Base-by-base conservation (phyloP, 2,888 invertebrate genomes). In the Xanthia icteritia region DNA sequence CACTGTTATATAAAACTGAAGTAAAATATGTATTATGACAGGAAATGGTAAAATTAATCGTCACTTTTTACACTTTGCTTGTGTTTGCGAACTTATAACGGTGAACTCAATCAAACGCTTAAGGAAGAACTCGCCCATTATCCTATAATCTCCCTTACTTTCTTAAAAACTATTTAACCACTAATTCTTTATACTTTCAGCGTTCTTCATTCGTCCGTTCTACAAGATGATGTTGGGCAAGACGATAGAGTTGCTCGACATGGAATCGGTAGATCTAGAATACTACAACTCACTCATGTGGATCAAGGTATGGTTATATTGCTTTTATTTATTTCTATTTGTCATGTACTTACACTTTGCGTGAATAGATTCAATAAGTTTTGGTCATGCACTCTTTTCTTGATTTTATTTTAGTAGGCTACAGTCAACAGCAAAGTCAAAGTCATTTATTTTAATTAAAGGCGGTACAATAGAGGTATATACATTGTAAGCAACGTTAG, bases 161-260 rank as follows among this genome's bases (percentile, higher is more conserved):
- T 17, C 8, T 31, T 60, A 4, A 60, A 31, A 60, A 17, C 31
- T 60, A 15, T 58, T 58, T 27, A 0, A 60, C 31, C 5, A 51
- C 31, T 17, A 36, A 36, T 36, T 17, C 13, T 0, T 15, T 23
- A 0, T 11, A 8, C 67, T 95, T 97, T 8, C 95, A 99, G 99
- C 99, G 69, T 99, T 99, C 97, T 99, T 99, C 97, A 99, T 99
- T 96, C 98, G 99, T 93, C 99, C 99, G 76, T 99, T 99, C 97
- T 99, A 99, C 97, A 99, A 99, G 97, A 99, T 99, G 99, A 99
- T 99, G 99, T 96, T 99, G 89, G 98, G 98, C 84, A 99, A 99
- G 97, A 96, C 98, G 69, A 99, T 99, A 84, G 99, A 99, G 90
- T 96, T 99, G 68, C 98, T 98, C 92, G 99, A 99, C 94, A 99